phyloP scores from a whole-genome alignment of 2,888 invertebrate species.

The Ptilodon capucinus region DNA sequence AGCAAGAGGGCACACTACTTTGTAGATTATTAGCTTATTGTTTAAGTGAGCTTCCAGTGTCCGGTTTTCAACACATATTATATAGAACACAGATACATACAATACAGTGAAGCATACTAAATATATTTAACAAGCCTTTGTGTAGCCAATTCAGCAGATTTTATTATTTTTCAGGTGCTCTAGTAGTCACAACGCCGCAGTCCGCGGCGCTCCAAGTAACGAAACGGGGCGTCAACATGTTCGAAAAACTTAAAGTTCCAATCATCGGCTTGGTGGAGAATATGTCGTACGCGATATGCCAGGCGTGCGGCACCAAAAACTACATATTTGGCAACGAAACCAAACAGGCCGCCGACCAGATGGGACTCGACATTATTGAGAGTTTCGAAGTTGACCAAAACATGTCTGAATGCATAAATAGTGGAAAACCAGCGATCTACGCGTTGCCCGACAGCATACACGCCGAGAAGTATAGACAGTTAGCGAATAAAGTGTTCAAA shows the following conservation, averaged over 20 bases:
- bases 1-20: too few species aligned
- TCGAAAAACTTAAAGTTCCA: slow-evolving; percentile 90
- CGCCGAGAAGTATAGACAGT: slow-evolving; percentile 70
- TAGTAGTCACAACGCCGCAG: slow-evolving; percentile 97
- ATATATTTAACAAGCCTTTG: too few species aligned
- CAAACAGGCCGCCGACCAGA: slow-evolving; percentile 82
- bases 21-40: too few species aligned
- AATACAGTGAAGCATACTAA: too few species aligned
- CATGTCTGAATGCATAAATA: slow-evolving; percentile 87
- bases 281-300: slow-evolving; percentile 92
- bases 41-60: too few species aligned
- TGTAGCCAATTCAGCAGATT: too few species aligned
- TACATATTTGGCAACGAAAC: slow-evolving; percentile 88
- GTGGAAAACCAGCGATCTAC: slow-evolving; percentile 89
- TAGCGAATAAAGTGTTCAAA: slow-evolving; percentile 74
- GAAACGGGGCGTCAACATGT: slow-evolving; percentile 93
- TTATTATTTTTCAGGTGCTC: slow-evolving; percentile 85
- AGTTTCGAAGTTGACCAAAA: slow-evolving; percentile 88
- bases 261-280: slow-evolving; percentile 95
- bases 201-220: slow-evolving; percentile 93
- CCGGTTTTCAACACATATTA: too few species aligned
- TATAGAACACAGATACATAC: too few species aligned
- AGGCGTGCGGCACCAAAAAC: slow-evolving; percentile 88
- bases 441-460: slow-evolving; percentile 82
- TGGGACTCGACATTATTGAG: slow-evolving; percentile 86